Conservation (phyloP, 2,797 vertebrate genomes). For the Sebastes minor region DNA sequence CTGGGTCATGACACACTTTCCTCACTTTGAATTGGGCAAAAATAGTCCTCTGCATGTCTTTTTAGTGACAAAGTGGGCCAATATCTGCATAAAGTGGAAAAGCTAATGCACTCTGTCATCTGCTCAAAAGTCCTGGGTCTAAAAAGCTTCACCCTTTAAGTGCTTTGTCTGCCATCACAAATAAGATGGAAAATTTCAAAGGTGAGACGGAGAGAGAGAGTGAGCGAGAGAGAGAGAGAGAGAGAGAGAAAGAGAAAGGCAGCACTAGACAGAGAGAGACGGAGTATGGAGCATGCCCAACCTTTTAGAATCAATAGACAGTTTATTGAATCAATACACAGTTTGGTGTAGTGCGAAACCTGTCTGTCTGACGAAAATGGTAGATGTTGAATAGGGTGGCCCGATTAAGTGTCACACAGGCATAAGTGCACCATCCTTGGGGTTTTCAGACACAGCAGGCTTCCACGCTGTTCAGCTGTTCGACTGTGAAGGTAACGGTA, state of each 20-base stretch:
- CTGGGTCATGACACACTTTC: conserved; percentile 81
- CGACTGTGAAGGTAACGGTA: conserved; percentile 12
- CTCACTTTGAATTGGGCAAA: conserved; percentile 75
- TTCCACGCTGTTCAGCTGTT: conserved; percentile 11
- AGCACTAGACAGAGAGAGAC: conserved; percentile 18
- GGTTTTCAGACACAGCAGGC: conserved; percentile 27
- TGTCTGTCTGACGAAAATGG: conserved; percentile 54
- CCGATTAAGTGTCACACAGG: conserved; percentile 55
- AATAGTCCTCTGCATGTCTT: conserved; percentile 71
- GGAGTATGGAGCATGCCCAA: conserved; percentile 32
- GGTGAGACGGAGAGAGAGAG: conserved; percentile 31
- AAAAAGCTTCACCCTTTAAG: conserved; percentile 71
- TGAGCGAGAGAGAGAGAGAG: conserved; percentile 25
- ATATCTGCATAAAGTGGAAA: conserved; percentile 75
- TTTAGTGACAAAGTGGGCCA: conserved; percentile 79
- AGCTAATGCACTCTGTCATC: conserved; percentile 74
- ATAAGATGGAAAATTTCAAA: conserved; percentile 57
- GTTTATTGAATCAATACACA: conserved; percentile 77
- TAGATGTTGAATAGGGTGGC: conserved; percentile 60
- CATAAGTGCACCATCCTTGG: conserved; percentile 33
- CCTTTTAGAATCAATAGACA: conserved; percentile 68
- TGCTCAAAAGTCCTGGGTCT: conserved; percentile 64
- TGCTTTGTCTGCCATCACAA: conserved; percentile 73
- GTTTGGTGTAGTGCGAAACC: conserved; percentile 61
- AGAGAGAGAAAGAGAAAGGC: conserved; percentile 37